Conservation (phyloP, 2,888 invertebrate species). For the Drosophila subquinaria region DNA sequence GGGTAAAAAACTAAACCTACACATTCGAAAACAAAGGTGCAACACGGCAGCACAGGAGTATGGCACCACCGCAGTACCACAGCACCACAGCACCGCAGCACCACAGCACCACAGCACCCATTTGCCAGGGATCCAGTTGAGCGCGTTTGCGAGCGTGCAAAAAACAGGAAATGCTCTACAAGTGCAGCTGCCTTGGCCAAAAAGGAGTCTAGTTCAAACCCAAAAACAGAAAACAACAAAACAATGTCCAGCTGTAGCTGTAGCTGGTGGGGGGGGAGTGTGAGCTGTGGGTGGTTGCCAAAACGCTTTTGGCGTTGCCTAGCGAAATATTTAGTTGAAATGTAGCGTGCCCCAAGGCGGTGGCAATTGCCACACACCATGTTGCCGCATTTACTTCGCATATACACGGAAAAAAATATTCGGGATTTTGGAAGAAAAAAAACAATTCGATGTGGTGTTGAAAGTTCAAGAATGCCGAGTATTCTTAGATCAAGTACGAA, state of each 20-base stretch:
- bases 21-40: slow-evolving; percentile 60
- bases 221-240: background rate
- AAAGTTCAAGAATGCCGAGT: too few relatives aligned
- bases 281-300: slow-evolving; percentile 29
- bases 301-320: slow-evolving; percentile 72
- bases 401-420: background rate
- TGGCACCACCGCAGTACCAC: slow-evolving; percentile 8
- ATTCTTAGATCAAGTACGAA: too few relatives aligned
- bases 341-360: slow-evolving; percentile 39
- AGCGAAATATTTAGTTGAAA: slow-evolving; percentile 49
- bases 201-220: slow-evolving; percentile 2
- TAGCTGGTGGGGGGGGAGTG: background rate
- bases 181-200: slow-evolving; percentile 68
- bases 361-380: background rate
- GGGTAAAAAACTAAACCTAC: slow-evolving; percentile 34
- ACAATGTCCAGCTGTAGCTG: slow-evolving; percentile 13
- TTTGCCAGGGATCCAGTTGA: slow-evolving; percentile 71
- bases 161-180: slow-evolving; percentile 76
- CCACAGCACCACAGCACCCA: slow-evolving; percentile 13
- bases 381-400: background rate
- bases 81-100: slow-evolving; percentile 12
- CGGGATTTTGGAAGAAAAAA: too few relatives aligned
- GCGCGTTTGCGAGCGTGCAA: slow-evolving; percentile 77
- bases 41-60: slow-evolving; percentile 1
- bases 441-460: too few relatives aligned